Conservation (phyloP, 2,888 invertebrate genomes). For the Choreutis nemorana region DNA sequence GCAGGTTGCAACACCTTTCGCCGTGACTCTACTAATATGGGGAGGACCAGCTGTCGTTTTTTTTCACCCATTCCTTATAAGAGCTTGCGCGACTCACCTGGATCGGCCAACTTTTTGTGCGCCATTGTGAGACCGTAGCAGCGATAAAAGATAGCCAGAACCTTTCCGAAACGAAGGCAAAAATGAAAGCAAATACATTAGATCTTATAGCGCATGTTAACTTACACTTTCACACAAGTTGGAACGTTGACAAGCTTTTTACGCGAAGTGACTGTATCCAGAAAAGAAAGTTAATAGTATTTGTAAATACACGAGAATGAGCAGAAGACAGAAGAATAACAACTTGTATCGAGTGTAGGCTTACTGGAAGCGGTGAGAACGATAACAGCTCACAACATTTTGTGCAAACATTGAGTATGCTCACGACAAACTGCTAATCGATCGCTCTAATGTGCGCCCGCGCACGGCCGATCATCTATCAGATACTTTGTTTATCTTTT, state of each 20-base stretch:
- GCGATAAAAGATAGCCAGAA: constrained; percentile 16
- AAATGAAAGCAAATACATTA: constrained; percentile 19
- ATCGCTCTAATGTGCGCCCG: constrained; percentile 13
- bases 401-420: constrained; percentile 18
- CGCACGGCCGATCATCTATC: constrained; percentile 10
- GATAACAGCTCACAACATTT: constrained; percentile 19
- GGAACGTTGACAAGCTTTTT: constrained; percentile 15
- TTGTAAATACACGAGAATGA: constrained; percentile 11
- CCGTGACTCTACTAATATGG: constrained; percentile 26
- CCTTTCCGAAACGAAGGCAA: constrained; percentile 18
- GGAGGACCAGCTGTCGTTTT: constrained; percentile 30
- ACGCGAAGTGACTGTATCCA: constrained; percentile 13
- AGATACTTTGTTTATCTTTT: constrained; percentile 4
- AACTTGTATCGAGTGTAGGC: constrained; percentile 14
- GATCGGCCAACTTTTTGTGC: constrained; percentile 20
- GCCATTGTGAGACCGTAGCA: constrained; percentile 13
- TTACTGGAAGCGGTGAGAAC: constrained; percentile 12
- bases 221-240: constrained; percentile 24
- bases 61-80: constrained; percentile 25
- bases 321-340: constrained; percentile 13
- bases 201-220: constrained; percentile 13
- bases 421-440: constrained; percentile 19
- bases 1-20: constrained; percentile 33
- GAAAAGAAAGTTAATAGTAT: constrained; percentile 18
- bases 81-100: constrained; percentile 19